Conservation (phyloP, 1,140 invertebrate genomes). For the Drosophila kurseongensis region DNA sequence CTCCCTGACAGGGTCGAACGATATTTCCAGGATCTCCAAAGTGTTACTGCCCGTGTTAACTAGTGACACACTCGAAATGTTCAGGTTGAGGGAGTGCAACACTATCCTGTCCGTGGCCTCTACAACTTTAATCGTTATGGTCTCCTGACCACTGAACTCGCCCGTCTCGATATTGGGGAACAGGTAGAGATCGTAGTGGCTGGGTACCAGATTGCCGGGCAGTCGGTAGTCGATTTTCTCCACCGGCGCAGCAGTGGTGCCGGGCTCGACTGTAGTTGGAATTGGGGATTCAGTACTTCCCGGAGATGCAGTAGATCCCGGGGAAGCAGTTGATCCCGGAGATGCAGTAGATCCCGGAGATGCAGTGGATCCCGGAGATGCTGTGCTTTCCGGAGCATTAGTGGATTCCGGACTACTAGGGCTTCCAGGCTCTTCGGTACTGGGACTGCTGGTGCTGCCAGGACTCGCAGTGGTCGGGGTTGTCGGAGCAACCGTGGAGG, state of each 20-base stretch:
- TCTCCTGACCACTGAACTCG: slow-evolving; percentile 89
- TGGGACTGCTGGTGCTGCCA: slow-evolving; percentile 6
- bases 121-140: slow-evolving; percentile 87
- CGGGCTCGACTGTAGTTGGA: not conserved
- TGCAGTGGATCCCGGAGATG: not conserved
- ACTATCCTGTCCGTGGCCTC: slow-evolving; percentile 87
- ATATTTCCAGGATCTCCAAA: slow-evolving; percentile 26
- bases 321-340: slow-evolving; percentile 1
- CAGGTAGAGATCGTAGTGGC: slow-evolving; percentile 91
- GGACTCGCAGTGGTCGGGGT: slow-evolving; percentile 6
- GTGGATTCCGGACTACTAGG: slow-evolving; percentile 10
- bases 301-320: not conserved
- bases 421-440: too few species aligned
- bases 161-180: slow-evolving; percentile 90
- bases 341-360: slow-evolving; percentile 2
- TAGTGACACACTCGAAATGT: slow-evolving; percentile 40
- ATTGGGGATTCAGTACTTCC: not conserved
- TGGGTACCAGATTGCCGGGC: slow-evolving; percentile 88
- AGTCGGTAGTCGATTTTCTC: slow-evolving; percentile 86
- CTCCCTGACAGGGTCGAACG: slow-evolving; percentile 58
- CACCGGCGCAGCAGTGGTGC: slow-evolving; percentile 41
- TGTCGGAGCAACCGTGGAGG: slow-evolving; percentile 35
- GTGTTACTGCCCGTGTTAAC: slow-evolving; percentile 7
- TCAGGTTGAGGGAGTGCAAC: slow-evolving; percentile 88
- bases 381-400: not conserved